Conservation (phyloP, 2,797 vertebrate genomes). For the Micrastur ruficollis region DNA sequence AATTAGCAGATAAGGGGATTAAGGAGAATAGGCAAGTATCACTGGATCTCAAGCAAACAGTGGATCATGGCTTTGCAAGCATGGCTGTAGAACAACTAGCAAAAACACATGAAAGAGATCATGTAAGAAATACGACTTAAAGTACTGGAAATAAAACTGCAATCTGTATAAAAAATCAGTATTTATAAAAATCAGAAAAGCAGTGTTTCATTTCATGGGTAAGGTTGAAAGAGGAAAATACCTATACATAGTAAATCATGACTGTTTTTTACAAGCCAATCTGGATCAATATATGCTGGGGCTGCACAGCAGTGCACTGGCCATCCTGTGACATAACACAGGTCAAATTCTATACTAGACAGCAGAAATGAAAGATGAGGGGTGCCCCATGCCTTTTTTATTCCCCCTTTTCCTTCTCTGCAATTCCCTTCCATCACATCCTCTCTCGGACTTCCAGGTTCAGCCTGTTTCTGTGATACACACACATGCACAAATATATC, state of each 20-base stretch:
- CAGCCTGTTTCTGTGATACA: not conserved
- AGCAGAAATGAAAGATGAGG: not conserved
- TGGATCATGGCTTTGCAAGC: not conserved
- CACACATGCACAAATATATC: accelerated
- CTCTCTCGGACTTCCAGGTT: not conserved
- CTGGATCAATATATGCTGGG: not conserved
- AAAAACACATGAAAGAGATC: not conserved
- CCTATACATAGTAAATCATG: not conserved
- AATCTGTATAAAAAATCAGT: not conserved
- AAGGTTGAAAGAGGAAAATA: not conserved
- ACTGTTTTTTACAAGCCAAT: not conserved
- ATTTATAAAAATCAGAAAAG: not conserved
- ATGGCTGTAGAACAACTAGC: not conserved
- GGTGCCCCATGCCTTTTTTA: not conserved
- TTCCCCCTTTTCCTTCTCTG: not conserved
- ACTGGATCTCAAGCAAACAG: not conserved
- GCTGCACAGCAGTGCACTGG: not conserved
- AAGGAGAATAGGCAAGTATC: not conserved
- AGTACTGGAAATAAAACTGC: not conserved
- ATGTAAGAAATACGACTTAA: not conserved
- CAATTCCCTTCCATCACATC: not conserved
- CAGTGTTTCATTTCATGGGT: not conserved
- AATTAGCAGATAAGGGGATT: not conserved
- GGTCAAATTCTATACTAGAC: not conserved
- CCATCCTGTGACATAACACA: not conserved